Conservation (phyloP, 92 coral and sea anemone genomes). For the Micromussa lordhowensis region DNA sequence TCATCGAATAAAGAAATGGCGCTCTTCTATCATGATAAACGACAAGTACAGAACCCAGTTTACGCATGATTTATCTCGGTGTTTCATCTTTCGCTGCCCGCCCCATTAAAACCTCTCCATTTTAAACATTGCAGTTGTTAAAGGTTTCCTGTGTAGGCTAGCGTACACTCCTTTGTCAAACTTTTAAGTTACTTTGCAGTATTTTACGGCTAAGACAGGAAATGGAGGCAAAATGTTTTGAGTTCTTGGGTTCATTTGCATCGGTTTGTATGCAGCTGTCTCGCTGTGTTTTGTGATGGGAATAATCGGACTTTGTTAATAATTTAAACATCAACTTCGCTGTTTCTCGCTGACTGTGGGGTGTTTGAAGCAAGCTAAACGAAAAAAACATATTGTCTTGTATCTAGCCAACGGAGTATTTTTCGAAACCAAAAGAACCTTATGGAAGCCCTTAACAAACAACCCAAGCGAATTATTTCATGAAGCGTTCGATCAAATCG, state of each 20-base stretch:
- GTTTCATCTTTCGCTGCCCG: conserved; percentile 34
- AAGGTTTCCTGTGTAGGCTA: conserved; percentile 16
- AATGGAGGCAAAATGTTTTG: conserved; percentile 52
- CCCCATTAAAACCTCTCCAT: conserved; percentile 22
- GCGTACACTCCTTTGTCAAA: conserved; percentile 24
- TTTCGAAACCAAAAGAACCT: neutral
- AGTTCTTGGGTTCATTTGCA: conserved; percentile 51
- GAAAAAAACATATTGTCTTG: neutral
- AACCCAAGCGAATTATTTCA: neutral
- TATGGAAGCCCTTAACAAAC: neutral
- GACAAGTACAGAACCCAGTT: neutral
- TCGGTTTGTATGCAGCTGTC: conserved; percentile 46
- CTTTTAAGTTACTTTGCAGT: conserved; percentile 44
- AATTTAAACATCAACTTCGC: conserved; percentile 23
- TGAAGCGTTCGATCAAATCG: neutral
- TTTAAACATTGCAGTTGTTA: conserved; percentile 32
- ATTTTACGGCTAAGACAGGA: conserved; percentile 55
- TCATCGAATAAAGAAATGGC: neutral
- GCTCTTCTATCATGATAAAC: neutral
- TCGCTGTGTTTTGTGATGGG: conserved; percentile 37
- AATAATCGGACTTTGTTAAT: conserved; percentile 45
- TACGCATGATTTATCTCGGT: conserved; percentile 32
- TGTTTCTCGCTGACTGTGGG: neutral
- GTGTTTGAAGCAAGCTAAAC: neutral
- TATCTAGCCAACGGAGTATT: neutral